phyloP scores from a whole-genome alignment of 2,797 vertebrate species.

The Apogon hyalosoma region DNA sequence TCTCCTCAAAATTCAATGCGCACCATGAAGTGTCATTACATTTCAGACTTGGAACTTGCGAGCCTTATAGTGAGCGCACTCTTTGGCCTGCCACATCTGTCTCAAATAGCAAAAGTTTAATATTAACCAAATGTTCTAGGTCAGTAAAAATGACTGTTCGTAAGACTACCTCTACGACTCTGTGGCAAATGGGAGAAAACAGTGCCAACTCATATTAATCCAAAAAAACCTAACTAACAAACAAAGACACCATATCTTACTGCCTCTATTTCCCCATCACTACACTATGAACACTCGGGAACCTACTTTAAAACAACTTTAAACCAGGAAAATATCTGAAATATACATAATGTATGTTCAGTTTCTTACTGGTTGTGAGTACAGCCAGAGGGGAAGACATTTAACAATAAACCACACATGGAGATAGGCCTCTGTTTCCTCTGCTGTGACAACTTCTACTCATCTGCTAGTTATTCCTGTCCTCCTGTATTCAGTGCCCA shows the following conservation, averaged over 20 bases:
- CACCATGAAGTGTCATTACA: slow-evolving; percentile 26
- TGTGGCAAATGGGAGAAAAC: background rate
- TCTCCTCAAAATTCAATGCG: background rate
- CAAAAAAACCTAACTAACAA: background rate
- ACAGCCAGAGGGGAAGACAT: slow-evolving; percentile 14
- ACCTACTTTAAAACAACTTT: too few species aligned
- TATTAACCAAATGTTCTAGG: slow-evolving; percentile 59
- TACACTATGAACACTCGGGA: too few species aligned
- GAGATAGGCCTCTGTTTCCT: slow-evolving; percentile 24
- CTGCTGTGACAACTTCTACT: slow-evolving; percentile 35
- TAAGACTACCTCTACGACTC: slow-evolving; percentile 17
- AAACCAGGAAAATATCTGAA: too few species aligned
- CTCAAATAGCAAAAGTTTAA: slow-evolving; percentile 59
- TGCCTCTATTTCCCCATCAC: too few species aligned
- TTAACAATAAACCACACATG: slow-evolving; percentile 33
- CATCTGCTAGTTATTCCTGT: slow-evolving; percentile 48
- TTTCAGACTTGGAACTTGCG: slow-evolving; percentile 37
- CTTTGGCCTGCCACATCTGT: slow-evolving; percentile 38
- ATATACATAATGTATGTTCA: slow-evolving; percentile 31
- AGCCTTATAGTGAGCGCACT: slow-evolving; percentile 27
- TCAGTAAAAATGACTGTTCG: slow-evolving; percentile 50
- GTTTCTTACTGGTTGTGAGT: slow-evolving; percentile 35
- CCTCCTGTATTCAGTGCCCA: slow-evolving; percentile 47
- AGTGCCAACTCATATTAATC: slow-evolving; percentile 9
- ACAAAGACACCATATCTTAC: background rate